A percentile compares a stretch with the other conserved stretches of the same genome.
Evolutionary conservation across 2,113 vertebrate species (phyloP).

Genomic region (Zeus faber): DNA sequence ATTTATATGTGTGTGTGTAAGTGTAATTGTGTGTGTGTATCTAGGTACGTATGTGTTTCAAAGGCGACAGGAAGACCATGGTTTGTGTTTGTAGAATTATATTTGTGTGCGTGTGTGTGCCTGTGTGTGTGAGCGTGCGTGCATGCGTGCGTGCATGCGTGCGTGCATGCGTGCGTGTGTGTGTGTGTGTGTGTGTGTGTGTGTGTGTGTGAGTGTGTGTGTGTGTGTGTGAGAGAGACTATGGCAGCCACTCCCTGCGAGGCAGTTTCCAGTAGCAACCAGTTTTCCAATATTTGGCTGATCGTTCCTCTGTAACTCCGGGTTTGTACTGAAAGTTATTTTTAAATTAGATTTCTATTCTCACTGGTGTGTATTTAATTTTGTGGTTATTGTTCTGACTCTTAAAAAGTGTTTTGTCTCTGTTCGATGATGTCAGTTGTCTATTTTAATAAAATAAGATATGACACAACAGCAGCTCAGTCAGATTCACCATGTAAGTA

Average conservation of each 20-base stretch:
- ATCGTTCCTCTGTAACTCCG: neutral
- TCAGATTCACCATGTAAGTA: no score
- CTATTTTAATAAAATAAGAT: no score
- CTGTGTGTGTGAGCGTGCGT: constrained; percentile 2
- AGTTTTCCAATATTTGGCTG: constrained; percentile 16
- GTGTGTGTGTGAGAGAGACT: constrained; percentile 7
- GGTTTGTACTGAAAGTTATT: constrained; percentile 13
- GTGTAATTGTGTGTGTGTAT: neutral
- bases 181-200: constrained; percentile 5
- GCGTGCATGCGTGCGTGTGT: constrained; percentile 6
- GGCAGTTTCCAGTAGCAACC: constrained; percentile 67
- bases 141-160: constrained; percentile 2
- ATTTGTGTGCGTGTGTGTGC: neutral
- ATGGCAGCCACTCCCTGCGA: constrained; percentile 25
- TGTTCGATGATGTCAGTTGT: no score
- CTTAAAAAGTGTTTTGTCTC: no score
- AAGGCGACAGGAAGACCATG: neutral
- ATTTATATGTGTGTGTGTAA: constrained; percentile 7
- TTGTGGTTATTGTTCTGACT: no score
- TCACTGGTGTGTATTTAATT: no score
- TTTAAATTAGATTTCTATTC: no score
- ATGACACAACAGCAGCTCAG: no score
- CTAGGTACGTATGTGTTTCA: neutral
- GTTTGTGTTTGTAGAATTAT: neutral
- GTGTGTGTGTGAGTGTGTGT: constrained; percentile 5